Percentiles rank a stretch among this genome's conserved stretches.
Conservation (phyloP, 2,797 vertebrate genomes). For the Melanotaenia nigrans region DNA sequence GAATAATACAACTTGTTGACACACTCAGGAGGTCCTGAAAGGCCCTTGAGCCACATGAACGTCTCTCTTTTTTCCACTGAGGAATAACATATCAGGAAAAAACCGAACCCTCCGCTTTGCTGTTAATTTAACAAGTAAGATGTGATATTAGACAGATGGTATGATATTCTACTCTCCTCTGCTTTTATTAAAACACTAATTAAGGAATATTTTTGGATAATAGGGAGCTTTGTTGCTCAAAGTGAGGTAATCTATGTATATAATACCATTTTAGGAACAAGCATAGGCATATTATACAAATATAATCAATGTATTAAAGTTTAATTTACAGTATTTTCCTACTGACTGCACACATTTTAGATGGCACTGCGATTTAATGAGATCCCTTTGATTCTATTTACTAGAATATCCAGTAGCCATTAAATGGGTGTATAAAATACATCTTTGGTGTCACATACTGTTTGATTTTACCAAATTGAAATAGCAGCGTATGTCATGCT, state of each 20-base stretch:
- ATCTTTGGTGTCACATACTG: not conserved
- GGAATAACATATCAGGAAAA: too few species aligned
- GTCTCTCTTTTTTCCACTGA: not conserved
- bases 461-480: not conserved
- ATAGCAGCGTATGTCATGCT: not conserved
- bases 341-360: too few species aligned
- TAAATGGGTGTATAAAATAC: not conserved
- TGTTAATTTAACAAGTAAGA: not conserved
- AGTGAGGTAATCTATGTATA: too few species aligned
- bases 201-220: not conserved
- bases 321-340: too few species aligned
- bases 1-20: conserved; percentile 5
- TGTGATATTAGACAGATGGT: not conserved
- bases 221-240: not conserved
- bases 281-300: too few species aligned
- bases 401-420: too few species aligned
- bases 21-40: too few species aligned
- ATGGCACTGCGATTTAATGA: too few species aligned
- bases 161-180: not conserved
- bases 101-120: not conserved
- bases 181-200: not conserved
- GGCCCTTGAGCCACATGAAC: too few species aligned
- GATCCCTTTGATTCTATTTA: too few species aligned
- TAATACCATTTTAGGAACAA: too few species aligned
- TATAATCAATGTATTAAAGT: too few species aligned